Evolutionary conservation across 2,888 invertebrate genomes (phyloP).

Genomic region (Epinotia nisella): DNA sequence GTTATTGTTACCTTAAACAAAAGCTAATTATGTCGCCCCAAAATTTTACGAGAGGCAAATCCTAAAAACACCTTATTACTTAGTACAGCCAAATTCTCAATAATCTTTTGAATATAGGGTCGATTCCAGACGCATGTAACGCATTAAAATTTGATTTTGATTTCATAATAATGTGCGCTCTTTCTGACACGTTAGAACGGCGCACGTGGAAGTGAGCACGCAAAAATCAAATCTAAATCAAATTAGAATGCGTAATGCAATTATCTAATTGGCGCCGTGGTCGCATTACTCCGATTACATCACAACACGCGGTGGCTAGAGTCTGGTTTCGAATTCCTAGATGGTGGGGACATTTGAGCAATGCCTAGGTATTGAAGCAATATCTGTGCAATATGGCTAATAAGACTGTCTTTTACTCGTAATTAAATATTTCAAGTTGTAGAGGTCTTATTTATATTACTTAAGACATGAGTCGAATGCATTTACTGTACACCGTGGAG

Average conservation of each 20-base stretch:
- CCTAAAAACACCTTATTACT: neutral
- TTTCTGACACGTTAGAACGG: no score
- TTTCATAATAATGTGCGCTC: no score
- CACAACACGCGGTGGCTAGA: conserved; percentile 22
- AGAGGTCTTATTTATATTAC: neutral
- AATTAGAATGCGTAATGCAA: neutral
- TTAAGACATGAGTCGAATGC: no score
- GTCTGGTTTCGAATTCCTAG: conserved; percentile 40
- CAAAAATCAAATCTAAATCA: neutral
- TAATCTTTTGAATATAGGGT: neutral
- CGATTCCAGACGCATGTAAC: neutral
- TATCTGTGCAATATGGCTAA: conserved; percentile 10
- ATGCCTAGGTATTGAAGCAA: conserved; percentile 22
- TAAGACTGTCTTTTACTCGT: neutral
- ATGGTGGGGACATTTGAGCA: conserved; percentile 19
- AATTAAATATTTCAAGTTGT: neutral
- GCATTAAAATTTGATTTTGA: neutral
- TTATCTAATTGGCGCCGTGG: neutral
- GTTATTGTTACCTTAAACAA: no score
- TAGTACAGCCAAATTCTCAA: no score
- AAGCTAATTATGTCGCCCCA: no score
- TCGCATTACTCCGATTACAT: conserved; percentile 26
- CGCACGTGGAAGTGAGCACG: no score
- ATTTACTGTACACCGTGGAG: no score
- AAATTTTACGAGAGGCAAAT: neutral